Evolutionary conservation across 2,797 vertebrate species (phyloP).

Genomic region (Periparus ater): DNA sequence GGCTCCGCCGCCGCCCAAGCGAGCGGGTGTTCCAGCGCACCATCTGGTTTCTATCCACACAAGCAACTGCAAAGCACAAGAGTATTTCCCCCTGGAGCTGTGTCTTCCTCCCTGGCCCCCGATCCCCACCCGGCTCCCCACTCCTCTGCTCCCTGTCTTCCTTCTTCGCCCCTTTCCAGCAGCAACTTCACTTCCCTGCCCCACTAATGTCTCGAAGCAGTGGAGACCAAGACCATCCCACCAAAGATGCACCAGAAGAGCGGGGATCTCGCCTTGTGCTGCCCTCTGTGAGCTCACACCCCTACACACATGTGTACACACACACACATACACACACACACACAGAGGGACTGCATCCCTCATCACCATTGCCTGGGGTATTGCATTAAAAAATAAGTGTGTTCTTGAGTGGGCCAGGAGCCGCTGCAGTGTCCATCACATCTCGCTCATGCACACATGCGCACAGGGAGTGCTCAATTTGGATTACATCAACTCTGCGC

Average conservation of each 20-base stretch:
- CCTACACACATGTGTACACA: not conserved
- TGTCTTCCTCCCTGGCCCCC: constrained; percentile 58
- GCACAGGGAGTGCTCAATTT: not conserved
- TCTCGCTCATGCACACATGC: not conserved
- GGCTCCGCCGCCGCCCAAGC: constrained; percentile 77
- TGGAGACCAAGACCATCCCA: constrained; percentile 22
- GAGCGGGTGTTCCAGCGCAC: constrained; percentile 83
- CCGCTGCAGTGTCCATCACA: constrained; percentile 30
- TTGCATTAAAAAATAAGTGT: constrained; percentile 79
- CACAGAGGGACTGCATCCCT: constrained; percentile 43
- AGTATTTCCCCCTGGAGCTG: constrained; percentile 75
- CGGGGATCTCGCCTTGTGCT: not conserved
- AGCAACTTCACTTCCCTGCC: constrained; percentile 44
- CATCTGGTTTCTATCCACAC: constrained; percentile 91
- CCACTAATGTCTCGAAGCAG: not conserved
- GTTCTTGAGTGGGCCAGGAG: constrained; percentile 66
- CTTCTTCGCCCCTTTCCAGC: constrained; percentile 63
- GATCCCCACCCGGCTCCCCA: not conserved
- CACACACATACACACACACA: not conserved
- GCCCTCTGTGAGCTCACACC: accelerated
- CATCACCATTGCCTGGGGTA: constrained; percentile 71
- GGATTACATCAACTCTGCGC: constrained; percentile 42
- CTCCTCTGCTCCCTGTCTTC: constrained; percentile 32
- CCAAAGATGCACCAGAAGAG: constrained; percentile 40
- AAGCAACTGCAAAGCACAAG: constrained; percentile 79